phyloP scores from a whole-genome alignment of 2,797 vertebrate genomes.

The Sparus aurata region DNA sequence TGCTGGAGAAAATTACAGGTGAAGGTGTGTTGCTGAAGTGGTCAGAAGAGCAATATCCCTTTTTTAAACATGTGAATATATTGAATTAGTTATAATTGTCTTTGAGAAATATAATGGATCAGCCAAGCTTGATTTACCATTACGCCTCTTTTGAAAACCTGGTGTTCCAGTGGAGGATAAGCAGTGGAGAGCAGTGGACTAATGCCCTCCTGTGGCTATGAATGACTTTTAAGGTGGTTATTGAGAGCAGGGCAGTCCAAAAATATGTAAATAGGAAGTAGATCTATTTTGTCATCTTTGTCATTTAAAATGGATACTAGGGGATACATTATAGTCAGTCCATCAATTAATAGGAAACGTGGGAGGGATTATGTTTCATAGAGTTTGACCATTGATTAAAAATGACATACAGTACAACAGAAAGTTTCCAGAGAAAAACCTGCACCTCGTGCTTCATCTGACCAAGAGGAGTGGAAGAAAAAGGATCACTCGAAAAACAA shows the following conservation, averaged over 20 bases:
- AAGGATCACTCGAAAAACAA: neutral
- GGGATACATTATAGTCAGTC: too few relatives aligned
- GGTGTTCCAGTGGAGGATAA: neutral
- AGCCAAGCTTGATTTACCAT: slow-evolving; percentile 28
- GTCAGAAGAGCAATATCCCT: too few relatives aligned
- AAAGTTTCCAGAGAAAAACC: neutral
- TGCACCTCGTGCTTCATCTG: neutral
- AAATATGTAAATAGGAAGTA: neutral
- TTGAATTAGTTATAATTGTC: too few relatives aligned
- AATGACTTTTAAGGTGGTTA: slow-evolving; percentile 6
- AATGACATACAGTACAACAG: neutral
- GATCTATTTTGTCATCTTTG: neutral
- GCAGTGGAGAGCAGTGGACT: slow-evolving; percentile 10
- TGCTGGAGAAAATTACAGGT: too few relatives aligned
- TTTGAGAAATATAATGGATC: slow-evolving; percentile 5
- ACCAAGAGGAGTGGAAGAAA: neutral
- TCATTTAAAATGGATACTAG: too few relatives aligned
- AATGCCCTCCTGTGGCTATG: slow-evolving; percentile 38
- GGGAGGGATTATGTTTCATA: neutral
- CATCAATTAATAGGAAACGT: neutral
- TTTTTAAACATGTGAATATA: too few relatives aligned
- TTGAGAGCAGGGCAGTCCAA: neutral
- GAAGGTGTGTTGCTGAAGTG: too few relatives aligned
- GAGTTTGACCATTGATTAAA: neutral
- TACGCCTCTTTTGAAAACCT: slow-evolving; percentile 7